Evolutionary conservation across 2,797 vertebrate genomes (phyloP).

Genomic region (Luscinia luscinia): DNA sequence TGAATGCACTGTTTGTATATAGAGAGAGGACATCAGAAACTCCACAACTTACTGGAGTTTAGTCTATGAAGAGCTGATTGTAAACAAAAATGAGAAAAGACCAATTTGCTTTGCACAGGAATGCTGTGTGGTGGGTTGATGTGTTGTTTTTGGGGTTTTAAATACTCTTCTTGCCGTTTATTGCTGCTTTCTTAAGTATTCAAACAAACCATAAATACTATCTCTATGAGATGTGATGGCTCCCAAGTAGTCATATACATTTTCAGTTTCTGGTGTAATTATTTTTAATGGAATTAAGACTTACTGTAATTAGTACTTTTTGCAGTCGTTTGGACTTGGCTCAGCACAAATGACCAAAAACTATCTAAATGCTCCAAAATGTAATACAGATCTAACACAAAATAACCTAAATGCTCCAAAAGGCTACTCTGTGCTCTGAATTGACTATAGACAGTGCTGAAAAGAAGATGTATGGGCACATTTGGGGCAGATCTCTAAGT

Average conservation of each 20-base stretch:
- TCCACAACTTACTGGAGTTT: slow-evolving; percentile 75
- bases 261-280: not conserved
- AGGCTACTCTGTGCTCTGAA: not conserved
- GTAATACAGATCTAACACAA: not conserved
- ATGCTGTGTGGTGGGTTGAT: slow-evolving; percentile 33
- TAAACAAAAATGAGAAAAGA: slow-evolving; percentile 76
- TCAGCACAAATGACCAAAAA: not conserved
- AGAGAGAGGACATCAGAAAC: slow-evolving; percentile 55
- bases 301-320: not conserved
- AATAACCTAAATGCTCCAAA: not conserved
- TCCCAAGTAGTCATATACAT: not conserved
- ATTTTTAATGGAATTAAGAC: not conserved
- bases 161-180: slow-evolving; percentile 43
- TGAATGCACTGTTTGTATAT: slow-evolving; percentile 66
- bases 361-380: not conserved
- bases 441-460: not conserved
- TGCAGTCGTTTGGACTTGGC: not conserved
- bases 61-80: slow-evolving; percentile 74
- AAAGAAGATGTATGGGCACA: not conserved
- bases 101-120: slow-evolving; percentile 60
- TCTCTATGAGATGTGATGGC: slow-evolving; percentile 4
- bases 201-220: slow-evolving; percentile 45
- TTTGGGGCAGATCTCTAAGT: not conserved
- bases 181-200: slow-evolving; percentile 30
- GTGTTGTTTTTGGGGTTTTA: slow-evolving; percentile 39